Conservation (phyloP, 2,888 invertebrate species). For the Hyles lineata region DNA sequence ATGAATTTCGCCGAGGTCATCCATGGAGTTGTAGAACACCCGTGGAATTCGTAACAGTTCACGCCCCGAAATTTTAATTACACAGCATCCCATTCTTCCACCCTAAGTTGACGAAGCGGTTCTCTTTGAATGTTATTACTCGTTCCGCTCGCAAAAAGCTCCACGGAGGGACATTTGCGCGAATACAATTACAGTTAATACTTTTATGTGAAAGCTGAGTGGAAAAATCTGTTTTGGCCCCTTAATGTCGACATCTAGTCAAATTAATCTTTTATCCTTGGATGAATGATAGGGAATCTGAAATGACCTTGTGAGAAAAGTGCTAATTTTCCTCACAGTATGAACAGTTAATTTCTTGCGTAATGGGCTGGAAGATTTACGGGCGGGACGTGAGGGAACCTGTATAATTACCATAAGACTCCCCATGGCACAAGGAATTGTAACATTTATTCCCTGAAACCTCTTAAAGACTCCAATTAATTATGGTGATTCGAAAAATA, state of each 20-base stretch:
- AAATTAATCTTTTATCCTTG: constrained; percentile 34
- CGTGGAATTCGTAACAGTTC: constrained; percentile 52
- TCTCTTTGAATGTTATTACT: constrained; percentile 54
- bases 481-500: constrained; percentile 1
- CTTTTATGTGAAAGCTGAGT: constrained; percentile 41
- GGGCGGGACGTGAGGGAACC: constrained; percentile 5
- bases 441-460: constrained; percentile 5
- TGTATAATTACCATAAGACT: constrained; percentile 22
- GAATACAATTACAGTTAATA: constrained; percentile 49
- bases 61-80: constrained; percentile 67
- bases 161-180: constrained; percentile 42
- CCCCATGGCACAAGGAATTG: constrained; percentile 10
- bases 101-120: constrained; percentile 43
- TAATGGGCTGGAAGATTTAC: constrained; percentile 13
- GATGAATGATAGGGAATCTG: neutral
- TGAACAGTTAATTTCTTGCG: constrained; percentile 13
- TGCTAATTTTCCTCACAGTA: constrained; percentile 11
- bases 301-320: neutral
- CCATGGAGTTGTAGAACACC: constrained; percentile 46
- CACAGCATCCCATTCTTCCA: constrained; percentile 51
- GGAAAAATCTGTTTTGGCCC: neutral
- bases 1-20: constrained; percentile 48
- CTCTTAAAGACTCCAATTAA: neutral
- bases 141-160: constrained; percentile 43
- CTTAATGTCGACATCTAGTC: constrained; percentile 27